Evolutionary conservation across 1,140 invertebrate genomes (phyloP), one percentile per base, ranked within the genome.

Genomic region (Drosophila funebris): DNA sequence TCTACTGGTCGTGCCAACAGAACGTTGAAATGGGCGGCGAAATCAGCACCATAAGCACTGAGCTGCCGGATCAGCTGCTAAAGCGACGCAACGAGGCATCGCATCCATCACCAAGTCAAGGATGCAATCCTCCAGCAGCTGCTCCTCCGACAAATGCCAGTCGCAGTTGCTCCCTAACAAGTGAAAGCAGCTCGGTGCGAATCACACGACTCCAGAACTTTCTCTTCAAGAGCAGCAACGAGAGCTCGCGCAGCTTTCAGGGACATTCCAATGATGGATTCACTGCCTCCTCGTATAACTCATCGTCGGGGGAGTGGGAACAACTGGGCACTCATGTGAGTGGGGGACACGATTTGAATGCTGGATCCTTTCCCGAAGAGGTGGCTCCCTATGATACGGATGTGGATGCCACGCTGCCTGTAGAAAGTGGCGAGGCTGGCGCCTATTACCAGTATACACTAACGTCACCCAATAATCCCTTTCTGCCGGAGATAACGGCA

Each of bases 401-500:
- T 18, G 58, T n/a, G 8, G 46, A 33, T 4, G 60, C 8, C 20
- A 71, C 77, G 7, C 14, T 87, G 46, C 82, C 83, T 1, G 67
- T 54, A 24, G 79, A 77, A 33, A 79, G 63, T 3, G 66, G 64
- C 13, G 74, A 70, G 3, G 72, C 63, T 2, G 81, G 81, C 0
- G 73, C 73, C 13, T 91, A 91, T 48, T 91, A 91, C 56, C 90
- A 91, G 44, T 91, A 91, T 31, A 91, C 88, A 3, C 37, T 91
- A 31, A 88, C 90, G 7, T 91, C 90, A 0, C 90, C 90, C 9
- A 91, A 91, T 48, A 91, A 91, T 88, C 90, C 90, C 6, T 91
- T 91, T 46, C 52, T 91, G 33, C 90, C 90, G 13, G 90, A 91
- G 66, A 91, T 91, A 3, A 91, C 90, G 1, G 90, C 90, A 3